phyloP scores from a whole-genome alignment of 2,797 vertebrate species.

The Pseudochromis fuscus region DNA sequence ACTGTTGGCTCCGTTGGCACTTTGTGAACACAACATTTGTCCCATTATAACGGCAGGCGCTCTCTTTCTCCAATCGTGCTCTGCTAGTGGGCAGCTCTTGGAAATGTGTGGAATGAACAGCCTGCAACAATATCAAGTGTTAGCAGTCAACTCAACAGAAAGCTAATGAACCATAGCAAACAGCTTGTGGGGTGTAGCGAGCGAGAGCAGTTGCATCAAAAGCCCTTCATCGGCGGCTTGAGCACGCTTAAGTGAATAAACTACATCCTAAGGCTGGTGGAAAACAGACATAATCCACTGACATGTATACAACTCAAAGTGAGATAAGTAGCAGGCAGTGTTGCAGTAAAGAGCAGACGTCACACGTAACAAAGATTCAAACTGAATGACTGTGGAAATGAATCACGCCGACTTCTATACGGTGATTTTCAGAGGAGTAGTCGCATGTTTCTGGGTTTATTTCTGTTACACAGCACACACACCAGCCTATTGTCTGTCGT shows the following conservation, averaged over 20 bases:
- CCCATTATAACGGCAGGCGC: slow-evolving; percentile 48
- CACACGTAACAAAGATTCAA: slow-evolving; percentile 33
- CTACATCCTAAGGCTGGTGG: slow-evolving; percentile 69
- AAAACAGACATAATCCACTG: slow-evolving; percentile 73
- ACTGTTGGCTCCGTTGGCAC: slow-evolving; percentile 42
- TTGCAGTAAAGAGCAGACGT: slow-evolving; percentile 31
- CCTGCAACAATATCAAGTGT: slow-evolving; percentile 82
- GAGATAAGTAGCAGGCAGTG: slow-evolving; percentile 37
- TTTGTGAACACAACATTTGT: slow-evolving; percentile 56
- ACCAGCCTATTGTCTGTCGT: not conserved
- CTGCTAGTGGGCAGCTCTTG: slow-evolving; percentile 68
- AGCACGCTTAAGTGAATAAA: slow-evolving; percentile 76
- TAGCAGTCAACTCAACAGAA: slow-evolving; percentile 80
- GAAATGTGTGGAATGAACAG: slow-evolving; percentile 73
- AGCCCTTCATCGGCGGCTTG: slow-evolving; percentile 68
- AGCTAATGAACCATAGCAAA: slow-evolving; percentile 83
- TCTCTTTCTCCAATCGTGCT: slow-evolving; percentile 51
- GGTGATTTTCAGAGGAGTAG: not conserved
- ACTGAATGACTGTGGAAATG: slow-evolving; percentile 29
- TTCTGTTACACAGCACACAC: not conserved
- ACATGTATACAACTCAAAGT: slow-evolving; percentile 60
- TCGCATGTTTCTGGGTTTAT: not conserved
- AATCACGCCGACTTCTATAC: slow-evolving; percentile 13
- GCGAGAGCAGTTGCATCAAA: slow-evolving; percentile 78
- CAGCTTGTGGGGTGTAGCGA: slow-evolving; percentile 83